Evolutionary conservation across 30 jellyfish, hydroid and myxozoan genomes (phyloP), one percentile per base, ranked within the genome.

Genomic region (Haliclystus octoradiatus): DNA sequence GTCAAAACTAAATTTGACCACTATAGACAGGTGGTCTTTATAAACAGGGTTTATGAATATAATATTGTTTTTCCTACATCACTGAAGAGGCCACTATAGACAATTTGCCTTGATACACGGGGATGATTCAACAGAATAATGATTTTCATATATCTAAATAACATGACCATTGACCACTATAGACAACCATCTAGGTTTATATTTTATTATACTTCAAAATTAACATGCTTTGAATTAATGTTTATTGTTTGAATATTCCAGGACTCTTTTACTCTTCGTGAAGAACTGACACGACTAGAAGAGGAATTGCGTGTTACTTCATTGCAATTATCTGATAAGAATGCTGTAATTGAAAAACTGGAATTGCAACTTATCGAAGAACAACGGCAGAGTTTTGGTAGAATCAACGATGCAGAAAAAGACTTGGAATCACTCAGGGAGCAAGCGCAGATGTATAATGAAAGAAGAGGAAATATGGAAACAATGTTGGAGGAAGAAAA

Each of bases 281-380:
- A 40, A 40, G 57, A 40, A 19, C 57, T 40, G 19, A 40, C 57
- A 40, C 9, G 19, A 40, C 57, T 40, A 40, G 57, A 40, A 19
- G 57, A 40, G 19, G 57, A 40, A 5, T 40, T 40, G 19, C 57
- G 57, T 9, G 14, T 40, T 19, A 19, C 57, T 19, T 5, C 57
- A 5, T 40, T 40, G 57, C 57, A 40, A 19, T 40, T n/a, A 53
- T 4, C 28, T 2, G 83, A 72, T 24, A 72, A 35, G 24, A 50
- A 52, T 13, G 50, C 12, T 2, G 19, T 72, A n/a, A 28, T 7
- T 31, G 33, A 0, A 14, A 33, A 24, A 26, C 9, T 40, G 57
- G 57, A 40, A 19, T 19, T 40, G 14, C 57, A 40, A 19, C 57
- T 40, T 9, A 3, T 72, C n/a, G 79, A 72, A 1, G 66, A 72